A percentile compares a stretch with the other conserved stretches of the same genome.
These are phyloP conservation scores for Cephalophus harveyi DNA, from an alignment of 2,113 vertebrate species.

Conservation along the genomic window DNA sequence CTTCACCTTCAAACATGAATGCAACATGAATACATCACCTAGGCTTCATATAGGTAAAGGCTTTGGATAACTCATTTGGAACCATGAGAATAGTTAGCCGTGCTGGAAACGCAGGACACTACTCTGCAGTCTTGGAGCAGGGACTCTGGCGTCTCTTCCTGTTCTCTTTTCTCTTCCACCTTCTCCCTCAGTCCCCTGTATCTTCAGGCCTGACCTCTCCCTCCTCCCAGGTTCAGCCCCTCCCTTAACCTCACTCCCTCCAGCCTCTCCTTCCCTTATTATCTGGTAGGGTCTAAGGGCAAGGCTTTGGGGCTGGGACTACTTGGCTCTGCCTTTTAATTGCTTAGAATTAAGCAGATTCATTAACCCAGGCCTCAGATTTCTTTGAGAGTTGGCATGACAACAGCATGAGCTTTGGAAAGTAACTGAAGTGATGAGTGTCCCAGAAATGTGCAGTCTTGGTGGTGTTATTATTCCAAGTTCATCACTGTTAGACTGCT, in stretches of 20 bases:
- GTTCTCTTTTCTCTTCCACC: background rate
- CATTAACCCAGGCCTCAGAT: background rate
- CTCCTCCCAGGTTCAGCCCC: fast-evolving
- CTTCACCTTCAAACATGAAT: too few relatives aligned
- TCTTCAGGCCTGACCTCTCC: background rate
- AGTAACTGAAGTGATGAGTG: background rate
- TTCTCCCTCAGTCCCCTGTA: fast-evolving
- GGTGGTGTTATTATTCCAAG: background rate
- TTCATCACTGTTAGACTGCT: background rate
- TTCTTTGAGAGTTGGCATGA: background rate
- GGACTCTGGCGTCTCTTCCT: background rate
- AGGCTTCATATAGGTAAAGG: background rate
- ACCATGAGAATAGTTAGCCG: fast-evolving
- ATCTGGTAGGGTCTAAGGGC: too few relatives aligned
- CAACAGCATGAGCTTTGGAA: background rate
- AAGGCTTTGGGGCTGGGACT: too few relatives aligned
- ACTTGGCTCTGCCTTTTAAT: too few relatives aligned
- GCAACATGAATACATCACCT: background rate
- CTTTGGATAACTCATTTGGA: background rate
- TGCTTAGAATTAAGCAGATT: background rate
- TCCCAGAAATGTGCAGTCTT: background rate
- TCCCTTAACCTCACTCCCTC: background rate
- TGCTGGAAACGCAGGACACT: fast-evolving
- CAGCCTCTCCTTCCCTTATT: too few relatives aligned
- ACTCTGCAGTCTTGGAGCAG: background rate